Evolutionary conservation across 2,888 invertebrate genomes (phyloP), one percentile per base, ranked within the genome.

Genomic region (Entomobrya multifasciata): DNA sequence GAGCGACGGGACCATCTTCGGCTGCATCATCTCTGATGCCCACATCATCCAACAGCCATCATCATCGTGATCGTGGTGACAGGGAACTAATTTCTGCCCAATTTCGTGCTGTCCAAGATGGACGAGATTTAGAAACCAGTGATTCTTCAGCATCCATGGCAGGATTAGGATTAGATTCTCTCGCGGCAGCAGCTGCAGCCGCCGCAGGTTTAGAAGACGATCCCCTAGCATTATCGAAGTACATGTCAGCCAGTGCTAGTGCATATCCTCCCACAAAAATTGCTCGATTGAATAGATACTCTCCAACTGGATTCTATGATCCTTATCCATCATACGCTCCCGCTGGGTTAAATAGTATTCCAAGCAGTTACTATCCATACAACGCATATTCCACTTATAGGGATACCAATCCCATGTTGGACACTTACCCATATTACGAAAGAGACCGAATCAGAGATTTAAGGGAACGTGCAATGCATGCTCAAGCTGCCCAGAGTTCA

Each of bases 371-470:
- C 27, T 84, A 84, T 20, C 76, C 76, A 6, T 76, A 76, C 76
- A 83, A 78, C 25, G 25, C 41, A 4, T 74, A 80, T 17, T n/a
- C 80, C 55, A 17, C 47, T 41, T 77, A 76, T 60, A 25, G 80
- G 36, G 74, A 78, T 22, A 47, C 60, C 22, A 85, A 87, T 27
- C 85, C 87, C 13, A 49, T 88, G 47, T 27, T 88, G 52, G 88
- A 88, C 55, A 47, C 78, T n/a, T 88, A 88, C 20, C 86, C 86
- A 6, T 72, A 76, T 25, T 88, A 88, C 20, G 85, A 87, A 25
- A 30, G 65, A 27, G 80, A 87, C n/a, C 57, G 84, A 57, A 22
- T 78, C 0, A n/a, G 78, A 30, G 72, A 67, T 6, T 36, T 76
- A 8, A 76, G 27, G 27, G 78, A 78, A n/a, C 11, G 62, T 22